Conservation (phyloP, 2,797 vertebrate genomes). For the Pitangus sulphuratus region DNA sequence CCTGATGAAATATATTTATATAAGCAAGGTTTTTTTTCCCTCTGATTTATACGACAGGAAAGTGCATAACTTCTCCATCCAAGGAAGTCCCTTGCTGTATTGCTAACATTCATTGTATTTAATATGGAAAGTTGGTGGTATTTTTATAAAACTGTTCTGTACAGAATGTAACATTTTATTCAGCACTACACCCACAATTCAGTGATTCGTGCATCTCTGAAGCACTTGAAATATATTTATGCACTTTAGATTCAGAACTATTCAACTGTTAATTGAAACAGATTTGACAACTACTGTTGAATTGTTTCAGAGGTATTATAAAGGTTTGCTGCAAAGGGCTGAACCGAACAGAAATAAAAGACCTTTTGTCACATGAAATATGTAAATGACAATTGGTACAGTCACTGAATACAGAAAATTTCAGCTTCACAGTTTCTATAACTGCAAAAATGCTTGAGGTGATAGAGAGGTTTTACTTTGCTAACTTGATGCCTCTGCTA, state of each 20-base stretch:
- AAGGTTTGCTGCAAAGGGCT: slow-evolving; percentile 6
- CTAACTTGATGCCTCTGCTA: slow-evolving; percentile 4
- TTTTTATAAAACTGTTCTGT: slow-evolving; percentile 36
- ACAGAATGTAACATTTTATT: slow-evolving; percentile 55
- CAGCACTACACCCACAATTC: slow-evolving; percentile 32
- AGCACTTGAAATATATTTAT: slow-evolving; percentile 42
- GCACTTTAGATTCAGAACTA: slow-evolving; percentile 31
- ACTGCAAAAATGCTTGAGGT: background rate
- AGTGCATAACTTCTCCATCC: background rate
- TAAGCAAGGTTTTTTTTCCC: background rate
- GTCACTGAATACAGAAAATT: background rate
- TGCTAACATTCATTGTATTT: slow-evolving; percentile 5
- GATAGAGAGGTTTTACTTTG: background rate
- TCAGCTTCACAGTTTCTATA: background rate
- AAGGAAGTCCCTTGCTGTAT: background rate
- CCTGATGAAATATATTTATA: background rate
- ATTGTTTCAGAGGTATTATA: slow-evolving; percentile 31
- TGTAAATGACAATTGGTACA: background rate
- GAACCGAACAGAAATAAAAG: slow-evolving; percentile 21
- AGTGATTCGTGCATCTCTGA: slow-evolving; percentile 24
- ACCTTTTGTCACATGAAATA: slow-evolving; percentile 29
- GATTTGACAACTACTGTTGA: slow-evolving; percentile 48
- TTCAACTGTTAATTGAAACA: slow-evolving; percentile 44
- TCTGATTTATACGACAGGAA: background rate
- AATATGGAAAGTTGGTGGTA: background rate